Base-by-base conservation (phyloP, 2,113 vertebrate genomes). In the Prochilodus magdalenae region DNA sequence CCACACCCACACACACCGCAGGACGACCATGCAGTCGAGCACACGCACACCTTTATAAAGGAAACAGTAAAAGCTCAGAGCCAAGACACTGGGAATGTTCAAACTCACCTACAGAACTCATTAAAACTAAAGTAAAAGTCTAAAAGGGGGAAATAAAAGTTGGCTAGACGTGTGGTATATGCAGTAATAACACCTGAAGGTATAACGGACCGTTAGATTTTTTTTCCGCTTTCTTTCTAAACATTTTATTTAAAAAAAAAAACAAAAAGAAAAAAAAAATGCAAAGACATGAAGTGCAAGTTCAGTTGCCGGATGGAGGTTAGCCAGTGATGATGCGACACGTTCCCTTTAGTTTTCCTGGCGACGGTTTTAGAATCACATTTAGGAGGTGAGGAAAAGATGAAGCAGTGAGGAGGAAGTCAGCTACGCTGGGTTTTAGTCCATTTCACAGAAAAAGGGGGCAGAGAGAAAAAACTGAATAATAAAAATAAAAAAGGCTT, bases 1-100 rank as follows among this genome's bases (percentile, higher is more conserved):
- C 40, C 78, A 22, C 51, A 1, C 27, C 80, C 81, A 80, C 84
- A 63, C 83, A 86, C 86, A 88, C 82, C 5, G 13, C 7, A 60
- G 55, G 55, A 49, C 16, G 49, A 78, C 57, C 49, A 47, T 53
- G 70, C 55, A 62, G 53, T 26, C 79, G 20, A 27, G 72, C 24
- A 81, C 62, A 73, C 82, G 63, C 75, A 59, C 73, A 29, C 71
- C 74, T 63, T 57, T 49, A 26, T 53, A 36, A 72, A 20, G 81
- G 79, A 84, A 66, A 87, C 15, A 84, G 65, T 27, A 70, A 73
- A 24, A 40, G 63, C 74, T 40, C 79, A n/a, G 74, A 89, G 87
- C 82, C 67, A 84, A 67, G 87, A 89, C 83, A 93, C 80, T 85
- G 86, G 90, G 89, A 93, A 91, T 91, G 88, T 87, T 90, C 33